phyloP scores from a whole-genome alignment of 2,113 vertebrate species.

The Macquaria ambigua region DNA sequence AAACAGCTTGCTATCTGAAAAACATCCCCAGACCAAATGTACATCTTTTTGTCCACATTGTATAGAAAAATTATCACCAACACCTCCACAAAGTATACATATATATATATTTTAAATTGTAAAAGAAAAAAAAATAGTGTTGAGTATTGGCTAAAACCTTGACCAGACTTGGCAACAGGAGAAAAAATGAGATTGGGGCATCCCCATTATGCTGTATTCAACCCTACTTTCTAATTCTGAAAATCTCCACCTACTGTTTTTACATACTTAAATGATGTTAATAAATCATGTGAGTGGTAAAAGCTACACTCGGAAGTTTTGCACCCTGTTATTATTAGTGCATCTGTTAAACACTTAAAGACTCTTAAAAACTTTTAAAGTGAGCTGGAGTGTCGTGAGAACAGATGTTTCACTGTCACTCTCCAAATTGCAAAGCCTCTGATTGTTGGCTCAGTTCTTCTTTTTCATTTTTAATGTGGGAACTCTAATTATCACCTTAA shows the following conservation, averaged over 20 bases:
- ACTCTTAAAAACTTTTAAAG: neutral
- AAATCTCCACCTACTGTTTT: neutral
- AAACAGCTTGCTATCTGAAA: neutral
- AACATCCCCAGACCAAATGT: no score
- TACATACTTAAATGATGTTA: neutral
- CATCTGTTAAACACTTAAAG: neutral
- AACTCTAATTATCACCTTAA: conserved; percentile 93
- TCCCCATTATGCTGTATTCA: neutral
- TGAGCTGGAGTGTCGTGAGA: conserved; percentile 34
- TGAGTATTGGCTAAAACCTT: neutral
- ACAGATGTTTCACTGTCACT: conserved; percentile 62
- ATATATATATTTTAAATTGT: neutral
- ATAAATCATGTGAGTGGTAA: neutral
- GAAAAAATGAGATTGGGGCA: neutral
- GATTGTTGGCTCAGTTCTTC: conserved; percentile 88
- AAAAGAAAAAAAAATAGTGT: neutral
- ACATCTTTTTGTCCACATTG: neutral
- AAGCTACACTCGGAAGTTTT: neutral
- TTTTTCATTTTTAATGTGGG: conserved; percentile 85
- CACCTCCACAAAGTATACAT: neutral
- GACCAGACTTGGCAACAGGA: no score
- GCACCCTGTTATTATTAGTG: neutral
- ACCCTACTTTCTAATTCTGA: neutral
- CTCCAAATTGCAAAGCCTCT: conserved; percentile 61
- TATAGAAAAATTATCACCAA: neutral